These are phyloP conservation scores for Alauda arvensis DNA, from an alignment of 2,797 vertebrate species.

Conservation along the genomic window DNA sequence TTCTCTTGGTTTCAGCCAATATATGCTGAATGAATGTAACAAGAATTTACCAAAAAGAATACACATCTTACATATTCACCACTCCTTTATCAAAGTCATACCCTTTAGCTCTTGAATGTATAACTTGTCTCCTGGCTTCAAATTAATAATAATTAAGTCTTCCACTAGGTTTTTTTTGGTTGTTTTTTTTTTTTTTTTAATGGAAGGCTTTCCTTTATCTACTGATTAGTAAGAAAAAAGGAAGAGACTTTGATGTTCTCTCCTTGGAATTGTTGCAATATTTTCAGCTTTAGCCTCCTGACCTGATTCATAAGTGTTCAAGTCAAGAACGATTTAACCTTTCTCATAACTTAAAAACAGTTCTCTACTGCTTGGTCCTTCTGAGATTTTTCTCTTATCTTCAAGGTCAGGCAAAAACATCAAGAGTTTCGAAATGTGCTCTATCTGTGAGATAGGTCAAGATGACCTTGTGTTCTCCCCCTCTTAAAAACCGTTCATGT, in stretches of 20 bases:
- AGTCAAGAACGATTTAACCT: slow-evolving; percentile 4
- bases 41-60: not conserved
- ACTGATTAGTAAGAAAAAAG: not conserved
- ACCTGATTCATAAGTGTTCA: not conserved
- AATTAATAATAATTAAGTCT: not conserved
- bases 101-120: not conserved
- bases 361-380: not conserved
- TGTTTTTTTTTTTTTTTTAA: not conserved
- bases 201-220: not conserved
- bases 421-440: not conserved
- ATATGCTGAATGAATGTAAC: not conserved
- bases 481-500: rapidly evolving
- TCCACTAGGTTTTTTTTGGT: not conserved
- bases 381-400: slow-evolving; percentile 34
- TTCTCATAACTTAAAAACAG: not conserved
- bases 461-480: not conserved
- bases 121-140: not conserved
- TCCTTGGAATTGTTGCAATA: slow-evolving; percentile 4
- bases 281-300: slow-evolving; percentile 1
- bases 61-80: not conserved
- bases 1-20: not conserved
- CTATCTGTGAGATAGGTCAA: not conserved
- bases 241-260: slow-evolving; percentile 1
- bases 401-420: slow-evolving; percentile 39
- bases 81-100: not conserved